Evolutionary conservation across 2,888 invertebrate species (phyloP), one percentile per base, ranked within the genome.

Genomic region (Sarcophaga rosellei): DNA sequence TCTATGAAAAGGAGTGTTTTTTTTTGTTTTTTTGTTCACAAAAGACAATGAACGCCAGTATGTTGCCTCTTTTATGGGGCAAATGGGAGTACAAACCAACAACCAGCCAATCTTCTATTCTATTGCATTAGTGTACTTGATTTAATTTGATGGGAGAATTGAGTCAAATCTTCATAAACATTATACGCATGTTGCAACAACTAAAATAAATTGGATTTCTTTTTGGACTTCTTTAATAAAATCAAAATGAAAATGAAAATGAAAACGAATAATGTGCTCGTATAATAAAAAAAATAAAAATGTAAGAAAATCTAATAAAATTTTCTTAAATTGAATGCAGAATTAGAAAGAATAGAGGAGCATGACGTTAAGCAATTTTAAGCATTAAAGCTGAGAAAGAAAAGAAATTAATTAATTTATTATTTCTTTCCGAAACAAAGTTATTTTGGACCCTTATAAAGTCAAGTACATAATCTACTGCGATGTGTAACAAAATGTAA

Each of bases 61-160:
- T 87, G 72, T 87, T 86, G 80, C n/a, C 57, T 63, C 90, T 89
- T 91, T 92, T 92, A 92, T 92, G 89, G 90, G 88, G 89, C 92
- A 89, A 90, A 89, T 88, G 92, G 91, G 92, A 92, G 88, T 90
- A 89, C 62, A 81, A 81, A 74, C 77, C 77, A 77, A 76, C 17
- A 53, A 17, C 53, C 53, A 86, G 61, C 89, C 90, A 89, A 89
- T 90, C 89, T 90, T 89, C 75, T 72, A 84, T 80, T 84, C 75
- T 70, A 92, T 92, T 92, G 91, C 92, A 92, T 92, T 92, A 91
- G 89, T 89, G 88, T 87, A 86, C 92, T 91, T 92, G 92, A 92
- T 92, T 92, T 92, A 92, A 92, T 92, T 92, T 91, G 92, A 92
- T 91, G 90, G 90, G 92, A 92, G 92, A 92, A 91, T 91, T 89